Conservation (phyloP, 92 coral and sea anemone genomes). For the Epizoanthus scotinus region DNA sequence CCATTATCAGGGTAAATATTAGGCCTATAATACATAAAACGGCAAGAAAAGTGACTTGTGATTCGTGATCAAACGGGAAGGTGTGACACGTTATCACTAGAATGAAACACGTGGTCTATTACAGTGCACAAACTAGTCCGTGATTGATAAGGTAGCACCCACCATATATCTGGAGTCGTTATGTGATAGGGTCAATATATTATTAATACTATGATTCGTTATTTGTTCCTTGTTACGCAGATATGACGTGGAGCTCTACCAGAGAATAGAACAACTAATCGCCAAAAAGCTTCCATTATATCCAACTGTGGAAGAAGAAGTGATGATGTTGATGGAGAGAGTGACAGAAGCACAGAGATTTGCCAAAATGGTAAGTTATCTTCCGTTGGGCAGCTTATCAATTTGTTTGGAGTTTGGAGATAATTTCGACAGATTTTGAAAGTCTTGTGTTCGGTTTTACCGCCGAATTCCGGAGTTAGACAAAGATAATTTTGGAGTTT, state of each 20-base stretch:
- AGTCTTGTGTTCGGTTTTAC: no score
- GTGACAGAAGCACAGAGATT: constrained; percentile 97
- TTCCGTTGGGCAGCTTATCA: not conserved
- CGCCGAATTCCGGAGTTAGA: no score
- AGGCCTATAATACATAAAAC: no score
- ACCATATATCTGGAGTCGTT: no score
- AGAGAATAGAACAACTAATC: constrained; percentile 92
- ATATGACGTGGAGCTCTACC: constrained; percentile 94
- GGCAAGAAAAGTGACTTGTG: no score
- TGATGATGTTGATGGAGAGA: constrained; percentile 91
- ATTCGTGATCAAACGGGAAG: no score
- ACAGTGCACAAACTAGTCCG: not conserved
- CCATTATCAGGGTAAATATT: no score
- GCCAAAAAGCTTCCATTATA: constrained; percentile 89
- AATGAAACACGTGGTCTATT: no score
- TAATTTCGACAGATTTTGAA: not conserved
- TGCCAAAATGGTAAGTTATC: constrained; percentile 84
- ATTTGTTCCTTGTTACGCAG: constrained; percentile 36
- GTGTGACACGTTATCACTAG: no score
- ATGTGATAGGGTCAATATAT: not conserved
- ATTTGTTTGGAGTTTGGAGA: not conserved
- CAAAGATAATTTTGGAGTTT: no score
- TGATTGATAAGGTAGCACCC: not conserved
- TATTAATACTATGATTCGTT: not conserved
- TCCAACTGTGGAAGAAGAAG: constrained; percentile 95